Conservation (phyloP, 2,797 vertebrate genomes). For the Falco concolor region DNA sequence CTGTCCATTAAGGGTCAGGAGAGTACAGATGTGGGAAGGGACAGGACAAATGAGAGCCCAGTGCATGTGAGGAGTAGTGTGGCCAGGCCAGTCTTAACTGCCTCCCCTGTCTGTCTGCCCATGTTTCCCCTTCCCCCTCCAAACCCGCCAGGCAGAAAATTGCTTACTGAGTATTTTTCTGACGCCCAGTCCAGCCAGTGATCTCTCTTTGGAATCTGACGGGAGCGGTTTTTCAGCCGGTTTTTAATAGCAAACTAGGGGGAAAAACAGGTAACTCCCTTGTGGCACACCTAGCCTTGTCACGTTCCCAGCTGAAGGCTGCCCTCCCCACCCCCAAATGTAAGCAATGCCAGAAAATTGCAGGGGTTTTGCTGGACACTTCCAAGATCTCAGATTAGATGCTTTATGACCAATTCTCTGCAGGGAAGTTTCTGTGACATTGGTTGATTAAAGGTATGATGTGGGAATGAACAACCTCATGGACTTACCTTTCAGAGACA, state of each 20-base stretch:
- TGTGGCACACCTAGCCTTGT: accelerated
- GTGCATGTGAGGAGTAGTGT: background rate
- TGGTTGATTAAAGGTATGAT: background rate
- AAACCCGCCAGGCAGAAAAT: background rate
- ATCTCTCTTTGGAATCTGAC: conserved; percentile 68
- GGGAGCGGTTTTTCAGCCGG: conserved; percentile 78
- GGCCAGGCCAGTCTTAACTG: background rate
- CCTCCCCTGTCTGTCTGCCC: background rate
- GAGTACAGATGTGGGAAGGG: background rate
- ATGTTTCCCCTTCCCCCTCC: background rate
- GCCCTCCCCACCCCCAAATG: background rate
- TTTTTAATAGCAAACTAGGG: conserved; percentile 88
- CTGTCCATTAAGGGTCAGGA: conserved; percentile 29
- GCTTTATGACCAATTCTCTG: background rate
- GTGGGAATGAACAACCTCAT: background rate
- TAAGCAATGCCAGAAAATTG: background rate
- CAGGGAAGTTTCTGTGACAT: background rate
- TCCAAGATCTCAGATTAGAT: background rate
- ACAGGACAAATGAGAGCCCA: background rate
- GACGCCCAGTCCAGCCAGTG: conserved; percentile 98
- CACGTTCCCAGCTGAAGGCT: background rate
- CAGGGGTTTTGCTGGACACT: background rate
- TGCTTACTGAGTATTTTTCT: conserved; percentile 87
- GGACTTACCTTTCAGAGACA: background rate
- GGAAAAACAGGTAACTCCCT: background rate